Evolutionary conservation across 1,140 invertebrate genomes (phyloP).

Genomic region (Drosophila auraria): DNA sequence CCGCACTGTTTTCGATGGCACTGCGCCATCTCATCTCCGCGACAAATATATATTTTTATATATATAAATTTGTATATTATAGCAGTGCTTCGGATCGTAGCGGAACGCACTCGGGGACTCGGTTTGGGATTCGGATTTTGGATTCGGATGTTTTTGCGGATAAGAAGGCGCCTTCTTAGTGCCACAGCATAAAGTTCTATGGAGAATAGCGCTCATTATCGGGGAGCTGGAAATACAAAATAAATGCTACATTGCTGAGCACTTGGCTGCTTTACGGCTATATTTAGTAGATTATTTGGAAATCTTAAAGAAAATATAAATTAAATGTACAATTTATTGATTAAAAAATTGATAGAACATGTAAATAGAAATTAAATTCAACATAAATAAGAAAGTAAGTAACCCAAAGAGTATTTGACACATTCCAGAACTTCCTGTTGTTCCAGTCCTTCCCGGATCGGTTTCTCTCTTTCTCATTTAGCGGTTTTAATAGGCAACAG

Average conservation of each 20-base stretch:
- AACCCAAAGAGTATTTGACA: not conserved
- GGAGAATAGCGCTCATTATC: slow-evolving; percentile 49
- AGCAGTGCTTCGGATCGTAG: slow-evolving; percentile 21
- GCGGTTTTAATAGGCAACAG: not conserved
- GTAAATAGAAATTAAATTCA: not conserved
- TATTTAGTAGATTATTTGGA: not conserved
- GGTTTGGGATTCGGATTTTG: slow-evolving; percentile 3
- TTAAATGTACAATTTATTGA: not conserved
- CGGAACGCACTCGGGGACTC: slow-evolving; percentile 23
- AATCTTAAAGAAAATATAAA: not conserved
- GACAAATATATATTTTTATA: not conserved
- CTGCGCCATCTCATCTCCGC: slow-evolving; percentile 47
- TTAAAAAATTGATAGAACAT: not conserved
- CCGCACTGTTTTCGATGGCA: slow-evolving; percentile 49
- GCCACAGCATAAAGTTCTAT: slow-evolving; percentile 40
- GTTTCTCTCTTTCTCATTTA: not conserved
- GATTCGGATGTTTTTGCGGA: slow-evolving; percentile 62
- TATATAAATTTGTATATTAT: slow-evolving; percentile 6
- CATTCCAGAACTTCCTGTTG: not conserved
- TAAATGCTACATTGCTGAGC: slow-evolving; percentile 16
- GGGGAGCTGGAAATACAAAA: slow-evolving; percentile 34
- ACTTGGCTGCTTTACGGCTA: slow-evolving; percentile 32
- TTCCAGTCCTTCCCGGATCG: too few relatives aligned
- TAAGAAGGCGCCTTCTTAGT: slow-evolving; percentile 60
- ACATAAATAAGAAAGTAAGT: not conserved